phyloP scores from a whole-genome alignment of 2,797 vertebrate species.

The Diplodus puntazzo region DNA sequence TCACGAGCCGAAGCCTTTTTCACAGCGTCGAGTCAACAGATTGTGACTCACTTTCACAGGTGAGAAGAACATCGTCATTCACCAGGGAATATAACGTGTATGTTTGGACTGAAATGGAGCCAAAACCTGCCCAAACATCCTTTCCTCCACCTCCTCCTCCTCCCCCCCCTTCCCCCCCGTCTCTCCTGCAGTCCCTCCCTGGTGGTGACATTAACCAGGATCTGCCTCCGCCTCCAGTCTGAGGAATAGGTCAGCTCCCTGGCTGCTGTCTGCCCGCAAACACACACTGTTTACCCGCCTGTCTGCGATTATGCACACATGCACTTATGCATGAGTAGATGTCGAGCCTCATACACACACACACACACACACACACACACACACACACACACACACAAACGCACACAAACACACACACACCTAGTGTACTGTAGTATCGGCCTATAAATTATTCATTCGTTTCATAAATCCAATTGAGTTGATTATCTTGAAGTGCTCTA shows the following conservation, averaged over 20 bases:
- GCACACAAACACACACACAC: slow-evolving; percentile 8
- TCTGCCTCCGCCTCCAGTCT: slow-evolving; percentile 74
- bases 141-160: neutral
- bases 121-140: slow-evolving; percentile 13
- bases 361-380: neutral
- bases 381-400: slow-evolving; percentile 24
- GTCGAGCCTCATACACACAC: slow-evolving; percentile 26
- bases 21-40: slow-evolving; percentile 41
- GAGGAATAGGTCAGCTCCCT: slow-evolving; percentile 82
- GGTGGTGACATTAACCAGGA: slow-evolving; percentile 80
- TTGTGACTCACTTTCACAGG: slow-evolving; percentile 49
- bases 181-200: slow-evolving; percentile 65
- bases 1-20: slow-evolving; percentile 24
- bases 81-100: neutral
- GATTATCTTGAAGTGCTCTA: slow-evolving; percentile 56
- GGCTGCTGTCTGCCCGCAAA: slow-evolving; percentile 67
- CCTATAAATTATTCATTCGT: slow-evolving; percentile 66
- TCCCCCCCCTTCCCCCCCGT: neutral
- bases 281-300: slow-evolving; percentile 69
- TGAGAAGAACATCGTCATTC: slow-evolving; percentile 24
- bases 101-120: slow-evolving; percentile 40
- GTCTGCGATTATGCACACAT: slow-evolving; percentile 34
- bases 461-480: slow-evolving; percentile 46
- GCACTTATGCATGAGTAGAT: slow-evolving; percentile 22
- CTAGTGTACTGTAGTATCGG: slow-evolving; percentile 9